Evolutionary conservation across 2,113 vertebrate species (phyloP).

Genomic region (Phrynosoma platyrhinos): DNA sequence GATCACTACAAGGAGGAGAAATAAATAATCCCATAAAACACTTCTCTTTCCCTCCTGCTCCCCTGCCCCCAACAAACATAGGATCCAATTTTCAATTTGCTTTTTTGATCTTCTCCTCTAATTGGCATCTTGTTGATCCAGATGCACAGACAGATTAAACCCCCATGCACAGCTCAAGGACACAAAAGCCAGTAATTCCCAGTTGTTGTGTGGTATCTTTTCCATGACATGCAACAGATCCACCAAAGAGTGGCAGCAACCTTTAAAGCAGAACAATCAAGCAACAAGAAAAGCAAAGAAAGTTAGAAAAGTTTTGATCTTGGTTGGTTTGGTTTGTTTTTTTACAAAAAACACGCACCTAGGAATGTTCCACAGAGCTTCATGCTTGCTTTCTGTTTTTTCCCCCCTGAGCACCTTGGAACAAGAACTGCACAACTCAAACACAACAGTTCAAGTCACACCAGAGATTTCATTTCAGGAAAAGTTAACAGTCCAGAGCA

Average conservation of each 20-base stretch:
- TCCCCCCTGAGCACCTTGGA: neutral
- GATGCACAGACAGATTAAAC: neutral
- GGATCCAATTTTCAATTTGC: neutral
- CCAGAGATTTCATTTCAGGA: slow-evolving; percentile 77
- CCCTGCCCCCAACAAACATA: neutral
- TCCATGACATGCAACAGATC: neutral
- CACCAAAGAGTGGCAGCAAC: no score
- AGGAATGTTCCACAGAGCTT: slow-evolving; percentile 91
- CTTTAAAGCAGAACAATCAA: neutral
- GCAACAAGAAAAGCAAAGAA: neutral
- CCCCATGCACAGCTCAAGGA: neutral
- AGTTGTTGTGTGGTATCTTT: neutral
- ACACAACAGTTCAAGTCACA: slow-evolving; percentile 31
- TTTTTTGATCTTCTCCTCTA: neutral
- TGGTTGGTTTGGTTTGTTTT: neutral
- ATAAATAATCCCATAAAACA: no score
- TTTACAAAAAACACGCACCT: slow-evolving; percentile 82
- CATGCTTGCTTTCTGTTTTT: slow-evolving; percentile 80
- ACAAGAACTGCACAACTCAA: slow-evolving; percentile 16
- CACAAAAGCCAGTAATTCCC: neutral
- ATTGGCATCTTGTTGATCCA: slow-evolving; percentile 7
- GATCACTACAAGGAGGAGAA: neutral
- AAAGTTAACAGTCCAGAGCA: slow-evolving; percentile 84
- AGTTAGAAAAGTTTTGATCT: neutral
- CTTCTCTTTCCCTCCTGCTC: neutral